phyloP scores from a whole-genome alignment of 1,140 invertebrate species.

The Diploscapter pachys region DNA sequence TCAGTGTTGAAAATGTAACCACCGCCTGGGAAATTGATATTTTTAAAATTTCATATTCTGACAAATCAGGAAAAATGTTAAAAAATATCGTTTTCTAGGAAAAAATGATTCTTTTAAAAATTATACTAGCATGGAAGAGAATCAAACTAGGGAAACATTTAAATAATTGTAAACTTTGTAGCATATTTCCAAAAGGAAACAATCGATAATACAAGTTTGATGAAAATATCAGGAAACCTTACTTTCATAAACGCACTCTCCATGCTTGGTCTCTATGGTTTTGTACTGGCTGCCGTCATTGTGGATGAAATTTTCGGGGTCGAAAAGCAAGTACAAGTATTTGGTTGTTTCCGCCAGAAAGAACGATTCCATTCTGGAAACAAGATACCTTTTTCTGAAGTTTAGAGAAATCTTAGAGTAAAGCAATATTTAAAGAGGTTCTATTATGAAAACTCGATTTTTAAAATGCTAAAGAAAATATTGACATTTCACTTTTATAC shows the following conservation, averaged over 20 bases:
- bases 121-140: not conserved
- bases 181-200: not conserved
- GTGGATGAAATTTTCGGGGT: slow-evolving; percentile 92
- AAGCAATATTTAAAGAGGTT: too few relatives aligned
- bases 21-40: slow-evolving; percentile 70
- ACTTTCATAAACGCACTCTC: slow-evolving; percentile 68
- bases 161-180: slow-evolving; percentile 1
- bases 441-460: too few relatives aligned
- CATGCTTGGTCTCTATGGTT: slow-evolving; percentile 72
- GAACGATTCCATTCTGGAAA: slow-evolving; percentile 68
- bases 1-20: slow-evolving; percentile 98
- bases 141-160: not conserved
- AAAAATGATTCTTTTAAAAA: not conserved
- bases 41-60: slow-evolving; percentile 9
- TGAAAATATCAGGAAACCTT: not conserved
- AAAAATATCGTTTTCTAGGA: not conserved
- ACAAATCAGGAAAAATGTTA: slow-evolving; percentile 50
- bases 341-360: slow-evolving; percentile 69
- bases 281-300: slow-evolving; percentile 73
- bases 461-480: too few relatives aligned
- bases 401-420: too few relatives aligned
- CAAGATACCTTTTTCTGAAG: not conserved
- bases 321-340: slow-evolving; percentile 79
- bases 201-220: too few relatives aligned
- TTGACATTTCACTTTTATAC: too few relatives aligned